Evolutionary conservation across 1,140 invertebrate species (phyloP).

Genomic region (Psix sp.): DNA sequence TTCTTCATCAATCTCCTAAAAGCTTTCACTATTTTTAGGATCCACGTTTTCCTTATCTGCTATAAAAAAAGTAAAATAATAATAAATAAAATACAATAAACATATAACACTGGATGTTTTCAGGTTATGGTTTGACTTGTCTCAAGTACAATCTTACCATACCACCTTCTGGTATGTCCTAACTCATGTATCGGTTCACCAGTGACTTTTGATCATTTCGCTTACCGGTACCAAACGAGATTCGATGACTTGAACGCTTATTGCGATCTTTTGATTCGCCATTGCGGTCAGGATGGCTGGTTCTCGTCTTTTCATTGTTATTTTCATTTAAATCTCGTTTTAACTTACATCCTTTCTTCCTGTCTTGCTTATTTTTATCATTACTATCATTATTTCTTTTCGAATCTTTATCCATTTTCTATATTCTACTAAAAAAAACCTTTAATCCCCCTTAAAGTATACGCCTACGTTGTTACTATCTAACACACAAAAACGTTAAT

Average conservation of each 20-base stretch:
- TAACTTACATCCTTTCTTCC: too few species aligned
- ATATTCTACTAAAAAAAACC: conserved; percentile 2
- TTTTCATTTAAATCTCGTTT: too few species aligned
- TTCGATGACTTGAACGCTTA: too few species aligned
- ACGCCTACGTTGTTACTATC: conserved; percentile 14
- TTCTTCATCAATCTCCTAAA: conserved; percentile 13
- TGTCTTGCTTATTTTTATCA: too few species aligned
- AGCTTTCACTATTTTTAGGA: conserved; percentile 1
- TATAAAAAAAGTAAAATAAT: conserved; percentile 3
- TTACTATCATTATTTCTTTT: too few species aligned
- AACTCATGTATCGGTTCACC: conserved; percentile 8
- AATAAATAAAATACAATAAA: neutral
- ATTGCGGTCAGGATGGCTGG: too few species aligned
- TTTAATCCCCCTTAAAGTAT: neutral
- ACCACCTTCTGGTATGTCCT: conserved; percentile 23
- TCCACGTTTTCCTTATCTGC: conserved; percentile 14
- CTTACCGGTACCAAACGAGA: too few species aligned
- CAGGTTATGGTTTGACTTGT: conserved; percentile 19
- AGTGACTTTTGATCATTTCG: too few species aligned
- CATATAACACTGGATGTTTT: conserved; percentile 7
- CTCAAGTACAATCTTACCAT: conserved; percentile 11
- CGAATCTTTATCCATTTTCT: neutral
- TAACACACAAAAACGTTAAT: conserved; percentile 28
- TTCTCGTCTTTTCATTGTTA: too few species aligned
- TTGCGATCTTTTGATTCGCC: too few species aligned